Evolutionary conservation across 2,113 vertebrate species (phyloP), one percentile per base, ranked within the genome.

Genomic region (Astur gentilis): DNA sequence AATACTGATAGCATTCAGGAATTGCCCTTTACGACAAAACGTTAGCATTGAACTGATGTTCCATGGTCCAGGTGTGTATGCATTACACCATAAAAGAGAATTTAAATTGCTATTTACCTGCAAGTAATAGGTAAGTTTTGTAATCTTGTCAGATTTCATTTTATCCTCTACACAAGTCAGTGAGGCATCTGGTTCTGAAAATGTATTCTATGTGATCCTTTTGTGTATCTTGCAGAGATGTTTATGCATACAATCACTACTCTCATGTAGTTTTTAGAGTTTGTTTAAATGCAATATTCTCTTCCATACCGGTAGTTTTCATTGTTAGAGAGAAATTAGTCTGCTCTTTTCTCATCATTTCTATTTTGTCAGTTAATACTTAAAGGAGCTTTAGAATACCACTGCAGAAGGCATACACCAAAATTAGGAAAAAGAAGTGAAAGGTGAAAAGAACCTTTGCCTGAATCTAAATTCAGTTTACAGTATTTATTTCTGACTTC

Each of bases 201-300:
- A 92, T 67, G 2, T 50, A 34, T 94, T 91, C 12, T 91, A 6
- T 85, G 58, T 87, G 34, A 47, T 91, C 32, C 52, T 95, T 83
- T 36, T 7, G 13, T 14, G 1, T 42, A 38, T 49, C 10, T 87
- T 67, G 16, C 45, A 62, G 78, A 89, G 11, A 47, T 93, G 15
- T 50, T 94, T 90, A 78, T 89, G 52, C 44, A 92, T 85, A 27
- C 26, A 57, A 11, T 69, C 79, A 87, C 83, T 84, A 72, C 21
- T 86, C 17, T 73, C 7, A 8, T 42, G 18, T 34, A 84, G 52
- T 78, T 93, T 88, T 91, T 61, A 61, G 62, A 52, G 18, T 87
- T 94, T 95, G 86, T 87, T 95, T 96, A 64, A 81, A 95, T 91
- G 42, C 47, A 93, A 3, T 49, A 45, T 69, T 85, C 18, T 85